Conservation (phyloP, 2,888 invertebrate species). For the Scaptomyza parva region DNA sequence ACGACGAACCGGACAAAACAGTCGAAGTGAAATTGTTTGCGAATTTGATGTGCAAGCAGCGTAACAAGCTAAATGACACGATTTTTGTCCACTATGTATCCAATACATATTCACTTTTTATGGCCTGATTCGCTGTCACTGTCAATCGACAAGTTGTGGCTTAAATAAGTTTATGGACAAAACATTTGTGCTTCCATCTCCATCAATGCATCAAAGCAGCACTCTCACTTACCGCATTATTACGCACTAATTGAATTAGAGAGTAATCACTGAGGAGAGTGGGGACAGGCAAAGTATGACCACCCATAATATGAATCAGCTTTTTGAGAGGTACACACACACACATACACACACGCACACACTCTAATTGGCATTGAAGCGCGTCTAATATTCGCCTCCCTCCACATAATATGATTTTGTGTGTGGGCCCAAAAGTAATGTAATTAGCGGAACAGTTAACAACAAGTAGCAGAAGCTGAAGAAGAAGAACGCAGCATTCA, state of each 20-base stretch:
- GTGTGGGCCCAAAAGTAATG: constrained; percentile 57
- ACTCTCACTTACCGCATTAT: constrained; percentile 52
- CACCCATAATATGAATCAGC: constrained; percentile 44
- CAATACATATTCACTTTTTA: constrained; percentile 7
- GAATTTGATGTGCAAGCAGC: constrained; percentile 32
- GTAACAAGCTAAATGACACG: constrained; percentile 21
- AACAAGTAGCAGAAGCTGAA: constrained; percentile 26
- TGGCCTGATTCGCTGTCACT: constrained; percentile 60
- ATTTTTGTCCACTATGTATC: constrained; percentile 11
- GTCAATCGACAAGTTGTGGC: constrained; percentile 34
- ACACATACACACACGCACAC: constrained; percentile 3
- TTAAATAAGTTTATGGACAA: background rate
- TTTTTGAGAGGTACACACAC: constrained; percentile 22
- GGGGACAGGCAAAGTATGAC: constrained; percentile 1
- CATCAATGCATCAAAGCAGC: constrained; percentile 7
- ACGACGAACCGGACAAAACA: constrained; percentile 8
- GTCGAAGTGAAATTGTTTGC: constrained; percentile 46
- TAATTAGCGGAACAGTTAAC: constrained; percentile 55
- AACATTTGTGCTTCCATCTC: background rate
- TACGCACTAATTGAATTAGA: constrained; percentile 56
- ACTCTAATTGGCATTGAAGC: constrained; percentile 73
- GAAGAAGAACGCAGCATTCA: constrained; percentile 31
- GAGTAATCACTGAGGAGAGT: background rate
- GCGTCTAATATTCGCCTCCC: constrained; percentile 57
- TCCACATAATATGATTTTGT: constrained; percentile 66